These are phyloP conservation scores for Aurelia aurita complex sp. Pacific DNA, from an alignment of 30 jellyfish, hydroid and myxozoan species.

Conservation along the genomic window DNA sequence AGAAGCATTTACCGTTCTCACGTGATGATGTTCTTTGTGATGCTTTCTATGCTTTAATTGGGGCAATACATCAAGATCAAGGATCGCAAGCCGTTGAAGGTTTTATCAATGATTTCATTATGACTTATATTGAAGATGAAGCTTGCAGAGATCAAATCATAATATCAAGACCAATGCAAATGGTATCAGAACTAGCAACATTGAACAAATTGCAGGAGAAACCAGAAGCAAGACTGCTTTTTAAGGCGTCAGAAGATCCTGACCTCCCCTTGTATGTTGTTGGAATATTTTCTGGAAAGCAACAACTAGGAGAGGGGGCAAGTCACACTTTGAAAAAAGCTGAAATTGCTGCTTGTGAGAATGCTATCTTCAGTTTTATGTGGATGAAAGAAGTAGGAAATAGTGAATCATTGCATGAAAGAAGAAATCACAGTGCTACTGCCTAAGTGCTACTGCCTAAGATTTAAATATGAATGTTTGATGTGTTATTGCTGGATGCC, in stretches of 20 bases:
- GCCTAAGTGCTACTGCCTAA: too few species aligned
- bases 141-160: constrained; percentile 56
- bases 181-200: constrained; percentile 51
- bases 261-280: constrained; percentile 66
- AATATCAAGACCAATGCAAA: constrained; percentile 46
- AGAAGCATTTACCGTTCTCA: constrained; percentile 53
- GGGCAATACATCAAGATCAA: constrained; percentile 81
- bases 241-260: constrained; percentile 32
- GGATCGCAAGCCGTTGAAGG: constrained; percentile 62
- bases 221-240: constrained; percentile 52
- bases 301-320: constrained; percentile 67
- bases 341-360: constrained; percentile 55
- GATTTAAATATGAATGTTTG: too few species aligned
- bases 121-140: constrained; percentile 68
- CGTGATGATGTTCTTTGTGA: constrained; percentile 86
- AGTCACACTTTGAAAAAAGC: constrained; percentile 51
- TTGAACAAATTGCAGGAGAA: constrained; percentile 28
- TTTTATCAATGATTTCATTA: constrained; percentile 75
- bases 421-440: too few species aligned
- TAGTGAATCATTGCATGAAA: too few species aligned
- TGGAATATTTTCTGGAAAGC: constrained; percentile 60
- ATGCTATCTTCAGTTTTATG: constrained; percentile 42
- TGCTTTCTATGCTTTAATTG: constrained; percentile 87
- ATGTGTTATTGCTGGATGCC: too few species aligned
- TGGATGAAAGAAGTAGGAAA: constrained; percentile 32